phyloP scores from a whole-genome alignment of 2,113 vertebrate species.

The Nerophis ophidion region DNA sequence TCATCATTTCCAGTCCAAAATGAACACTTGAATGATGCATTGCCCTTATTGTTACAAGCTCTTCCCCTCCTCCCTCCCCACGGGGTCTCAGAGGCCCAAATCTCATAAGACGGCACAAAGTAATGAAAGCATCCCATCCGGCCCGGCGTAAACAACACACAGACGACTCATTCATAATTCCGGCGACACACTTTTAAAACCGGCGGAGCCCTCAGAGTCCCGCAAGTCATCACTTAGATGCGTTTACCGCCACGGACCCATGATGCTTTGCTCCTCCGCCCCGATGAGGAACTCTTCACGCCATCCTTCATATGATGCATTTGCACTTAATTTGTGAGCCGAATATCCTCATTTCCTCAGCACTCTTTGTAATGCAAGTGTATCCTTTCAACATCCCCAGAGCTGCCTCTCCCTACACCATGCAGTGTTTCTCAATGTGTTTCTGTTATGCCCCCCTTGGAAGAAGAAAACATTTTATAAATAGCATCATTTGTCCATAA shows the following conservation, averaged over 20 bases:
- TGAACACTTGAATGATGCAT: conserved; percentile 62
- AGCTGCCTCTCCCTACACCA: too few relatives aligned
- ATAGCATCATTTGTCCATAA: too few relatives aligned
- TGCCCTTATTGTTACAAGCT: conserved; percentile 57
- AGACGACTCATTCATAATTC: conserved; percentile 65
- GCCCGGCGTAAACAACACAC: conserved; percentile 62
- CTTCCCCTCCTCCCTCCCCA: conserved; percentile 36
- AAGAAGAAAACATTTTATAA: too few relatives aligned
- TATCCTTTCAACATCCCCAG: background rate
- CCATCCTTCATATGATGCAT: background rate
- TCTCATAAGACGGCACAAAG: conserved; percentile 57
- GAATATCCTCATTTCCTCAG: background rate
- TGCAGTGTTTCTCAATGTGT: too few relatives aligned
- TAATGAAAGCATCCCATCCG: conserved; percentile 58
- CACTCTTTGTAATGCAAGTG: too few relatives aligned
- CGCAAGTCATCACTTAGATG: conserved; percentile 17
- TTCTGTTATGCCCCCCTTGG: too few relatives aligned
- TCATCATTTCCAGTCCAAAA: conserved; percentile 58
- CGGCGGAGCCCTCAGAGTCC: conserved; percentile 7
- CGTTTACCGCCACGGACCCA: background rate
- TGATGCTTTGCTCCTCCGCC: too few relatives aligned
- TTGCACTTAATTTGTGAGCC: background rate
- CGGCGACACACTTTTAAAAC: conserved; percentile 42
- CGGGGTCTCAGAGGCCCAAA: conserved; percentile 38
- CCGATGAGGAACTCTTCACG: too few relatives aligned